These are phyloP conservation scores for Urocynchramus pylzowi DNA, from an alignment of 2,113 vertebrate species.

Conservation along the genomic window DNA sequence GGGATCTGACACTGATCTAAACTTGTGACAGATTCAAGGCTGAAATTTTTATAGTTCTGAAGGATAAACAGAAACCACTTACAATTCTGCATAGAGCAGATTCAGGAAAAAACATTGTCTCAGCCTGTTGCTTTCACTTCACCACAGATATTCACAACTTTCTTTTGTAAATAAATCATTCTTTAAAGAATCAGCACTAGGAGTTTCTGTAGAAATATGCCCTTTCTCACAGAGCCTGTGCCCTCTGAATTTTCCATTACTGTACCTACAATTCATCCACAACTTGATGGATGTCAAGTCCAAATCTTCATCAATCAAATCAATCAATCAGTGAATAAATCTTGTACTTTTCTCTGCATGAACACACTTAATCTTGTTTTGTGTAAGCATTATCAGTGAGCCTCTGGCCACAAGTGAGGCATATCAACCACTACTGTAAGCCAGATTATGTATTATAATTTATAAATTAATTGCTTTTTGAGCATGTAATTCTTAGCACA, in stretches of 20 bases:
- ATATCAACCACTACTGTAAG: not conserved
- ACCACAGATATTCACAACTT: not conserved
- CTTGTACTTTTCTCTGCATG: conserved; percentile 5
- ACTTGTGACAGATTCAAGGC: not conserved
- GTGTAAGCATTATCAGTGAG: not conserved
- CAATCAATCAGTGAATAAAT: conserved; percentile 31
- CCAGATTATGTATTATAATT: not conserved
- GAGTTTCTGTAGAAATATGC: not conserved
- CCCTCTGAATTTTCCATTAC: conserved; percentile 17
- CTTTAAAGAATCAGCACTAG: not conserved
- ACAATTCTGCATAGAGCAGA: not conserved
- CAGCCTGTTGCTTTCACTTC: not conserved
- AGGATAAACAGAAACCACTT: not conserved
- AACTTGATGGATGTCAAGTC: not conserved
- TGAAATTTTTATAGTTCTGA: not conserved
- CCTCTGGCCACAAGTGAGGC: not conserved
- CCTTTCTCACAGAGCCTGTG: not conserved
- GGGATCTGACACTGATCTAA: not conserved
- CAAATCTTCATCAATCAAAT: conserved; percentile 39
- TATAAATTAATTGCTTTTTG: not conserved
- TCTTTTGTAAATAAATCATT: not conserved
- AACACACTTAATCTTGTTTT: conserved; percentile 16
- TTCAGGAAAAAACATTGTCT: not conserved
- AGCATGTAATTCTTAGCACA: not conserved
- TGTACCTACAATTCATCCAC: not conserved